Base-by-base conservation (phyloP, 2,888 invertebrate species). In the Teinopalpus imperialis region DNA sequence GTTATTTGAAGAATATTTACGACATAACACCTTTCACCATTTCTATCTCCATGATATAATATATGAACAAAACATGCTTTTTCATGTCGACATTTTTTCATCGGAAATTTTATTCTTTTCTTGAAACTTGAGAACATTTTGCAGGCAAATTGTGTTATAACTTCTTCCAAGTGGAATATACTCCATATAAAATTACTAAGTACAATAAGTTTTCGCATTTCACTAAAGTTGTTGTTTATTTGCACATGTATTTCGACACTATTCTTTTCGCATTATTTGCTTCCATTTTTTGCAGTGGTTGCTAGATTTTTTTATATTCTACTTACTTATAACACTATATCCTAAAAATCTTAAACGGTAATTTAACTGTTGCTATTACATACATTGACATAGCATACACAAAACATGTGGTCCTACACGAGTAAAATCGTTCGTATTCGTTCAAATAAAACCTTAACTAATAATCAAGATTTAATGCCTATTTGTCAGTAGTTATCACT, bases 121-220 rank as follows among this genome's bases (percentile, higher is more conserved):
- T 34, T 10, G 45, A 40, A 45, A 45, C 34, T 45, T 40, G 34
- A 45, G 34, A 39, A 45, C 45, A 45, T 45, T 45, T 45, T 45
- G 45, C 45, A 45, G 45, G 34, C 45, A 45, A 45, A 45, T 45
- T 45, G 45, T 45, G 45, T 45, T 45, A 45, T 45, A 45, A 45
- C 39, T 45, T 40, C 23, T 27, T 29, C 27, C 39, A 40, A 40
- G 45, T 27, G 31, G 13, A 40, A 32, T 45, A 39, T 31, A 34
- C 27, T 45, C 34, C 40, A 39, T 44, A 39, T 31, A 31, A 44
- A 37, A 44, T 44, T 44, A 44, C 37, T 24, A 18, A n/a, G 6
- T 7, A 20, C 26, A 26, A 7, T 44, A 44, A 44, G 44, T 44
- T 44, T 37, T 16, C n/a, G 20, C 18, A 18, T 37, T 44, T 32